Evolutionary conservation across 2,797 vertebrate species (phyloP), one percentile per base, ranked within the genome.

Genomic region (Schizopygopsis malacanthus): DNA sequence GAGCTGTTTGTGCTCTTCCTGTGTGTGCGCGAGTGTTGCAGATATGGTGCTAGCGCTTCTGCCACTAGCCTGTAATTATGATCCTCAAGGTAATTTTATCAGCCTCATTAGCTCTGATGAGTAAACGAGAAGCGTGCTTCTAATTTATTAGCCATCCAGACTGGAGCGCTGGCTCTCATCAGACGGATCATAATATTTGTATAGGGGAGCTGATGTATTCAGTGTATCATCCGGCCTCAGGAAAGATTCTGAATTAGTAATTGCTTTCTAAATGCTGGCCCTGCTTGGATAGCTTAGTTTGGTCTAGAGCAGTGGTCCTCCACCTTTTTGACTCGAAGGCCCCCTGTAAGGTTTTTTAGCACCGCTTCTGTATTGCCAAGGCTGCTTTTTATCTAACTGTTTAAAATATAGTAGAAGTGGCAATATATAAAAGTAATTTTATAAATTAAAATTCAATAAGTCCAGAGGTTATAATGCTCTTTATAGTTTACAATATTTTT

Each of bases 81-180:
- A 96, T 97, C 96, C 97, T 96, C 86, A 94, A 96, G 96, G 97
- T 97, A 97, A 97, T 98, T 97, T 97, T 97, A 96, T 97, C 96
- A 94, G 95, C 95, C 95, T 98, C 96, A 97, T 97, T 98, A 97
- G 96, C 96, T 96, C 96, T 96, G 96, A 96, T 96, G 95, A 96
- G 96, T 97, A 97, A 97, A 98, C 96, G 96, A 97, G 96, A 96
- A 96, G 95, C 95, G 96, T 94, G 96, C 95, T 95, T 96, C 95
- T 96, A 97, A 96, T 97, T 96, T 96, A 97, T 96, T 96, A 88
- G 94, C 95, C 95, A 96, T 97, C 94, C 95, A 96, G 94, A 94
- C 95, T 94, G 94, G 96, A 96, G 95, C 94, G 94, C 94, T 94
- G 95, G 94, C 95, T 95, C 94, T 95, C 95, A 95, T 96, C 95